Evolutionary conservation across 2,797 vertebrate genomes (phyloP).

Genomic region (Ctenopoma multispine): DNA sequence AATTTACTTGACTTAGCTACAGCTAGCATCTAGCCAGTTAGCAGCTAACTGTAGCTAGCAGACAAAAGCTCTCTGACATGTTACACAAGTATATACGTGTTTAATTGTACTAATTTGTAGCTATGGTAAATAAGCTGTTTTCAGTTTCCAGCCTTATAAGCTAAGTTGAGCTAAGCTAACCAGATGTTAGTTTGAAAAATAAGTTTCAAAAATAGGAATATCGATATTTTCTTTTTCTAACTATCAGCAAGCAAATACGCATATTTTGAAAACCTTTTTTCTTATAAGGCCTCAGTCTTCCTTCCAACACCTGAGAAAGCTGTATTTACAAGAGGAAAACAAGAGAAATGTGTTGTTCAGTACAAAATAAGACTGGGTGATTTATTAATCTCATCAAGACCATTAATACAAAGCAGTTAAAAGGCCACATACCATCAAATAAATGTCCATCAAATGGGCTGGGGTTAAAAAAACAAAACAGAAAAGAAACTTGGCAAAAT

Average conservation of each 20-base stretch:
- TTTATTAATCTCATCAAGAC: slow-evolving; percentile 99
- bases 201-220: neutral
- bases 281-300: neutral
- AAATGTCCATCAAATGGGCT: slow-evolving; percentile 58
- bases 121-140: no score
- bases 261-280: neutral
- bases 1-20: no score
- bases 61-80: no score
- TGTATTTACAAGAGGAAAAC: neutral
- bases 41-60: no score
- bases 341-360: slow-evolving; percentile 66
- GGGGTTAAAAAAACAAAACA: slow-evolving; percentile 27
- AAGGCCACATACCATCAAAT: slow-evolving; percentile 94
- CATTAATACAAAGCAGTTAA: slow-evolving; percentile 98
- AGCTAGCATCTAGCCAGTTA: no score
- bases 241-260: neutral
- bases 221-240: neutral
- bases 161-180: neutral
- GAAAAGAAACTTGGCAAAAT: slow-evolving; percentile 37
- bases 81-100: no score
- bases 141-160: no score
- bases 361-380: slow-evolving; percentile 98
- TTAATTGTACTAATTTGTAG: no score
- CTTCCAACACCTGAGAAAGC: neutral
- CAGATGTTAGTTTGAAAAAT: neutral